These are phyloP conservation scores for Drosophila ficusphila DNA, from an alignment of 1,140 invertebrate genomes.

Conservation along the genomic window DNA sequence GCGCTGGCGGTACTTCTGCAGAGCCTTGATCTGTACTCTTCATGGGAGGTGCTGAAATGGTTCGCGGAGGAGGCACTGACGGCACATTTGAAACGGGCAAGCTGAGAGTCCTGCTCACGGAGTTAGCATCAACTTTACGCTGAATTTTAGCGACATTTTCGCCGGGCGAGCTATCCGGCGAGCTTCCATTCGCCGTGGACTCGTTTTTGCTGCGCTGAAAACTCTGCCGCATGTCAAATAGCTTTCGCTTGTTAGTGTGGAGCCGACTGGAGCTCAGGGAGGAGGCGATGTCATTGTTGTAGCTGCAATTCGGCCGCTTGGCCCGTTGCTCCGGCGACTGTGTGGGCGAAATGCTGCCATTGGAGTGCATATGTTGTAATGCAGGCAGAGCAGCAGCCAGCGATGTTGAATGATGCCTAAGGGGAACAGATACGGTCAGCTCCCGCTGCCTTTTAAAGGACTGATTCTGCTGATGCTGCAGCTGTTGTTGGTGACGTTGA, in stretches of 20 bases:
- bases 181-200: slow-evolving; percentile 2
- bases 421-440: slow-evolving; percentile 33
- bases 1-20: neutral
- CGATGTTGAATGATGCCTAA: slow-evolving; percentile 12
- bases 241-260: slow-evolving; percentile 64
- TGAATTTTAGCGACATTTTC: slow-evolving; percentile 66
- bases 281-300: slow-evolving; percentile 79
- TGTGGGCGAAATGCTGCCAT: slow-evolving; percentile 28
- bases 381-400: neutral
- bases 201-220: slow-evolving; percentile 1
- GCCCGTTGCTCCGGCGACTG: slow-evolving; percentile 67
- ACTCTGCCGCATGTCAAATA: slow-evolving; percentile 46
- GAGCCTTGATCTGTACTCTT: neutral
- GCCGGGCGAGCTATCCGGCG: slow-evolving; percentile 54
- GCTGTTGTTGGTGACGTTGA: slow-evolving; percentile 9
- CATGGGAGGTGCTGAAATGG: slow-evolving; percentile 44
- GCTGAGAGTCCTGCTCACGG: slow-evolving; percentile 42
- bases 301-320: slow-evolving; percentile 73
- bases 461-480: slow-evolving; percentile 8
- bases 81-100: slow-evolving; percentile 43
- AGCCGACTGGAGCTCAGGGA: slow-evolving; percentile 76
- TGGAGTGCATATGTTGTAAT: slow-evolving; percentile 24
- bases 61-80: slow-evolving; percentile 33
- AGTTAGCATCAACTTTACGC: slow-evolving; percentile 34
- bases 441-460: slow-evolving; percentile 44